Evolutionary conservation across 2,797 vertebrate species (phyloP).

Genomic region (Tauraco hartlaubi): DNA sequence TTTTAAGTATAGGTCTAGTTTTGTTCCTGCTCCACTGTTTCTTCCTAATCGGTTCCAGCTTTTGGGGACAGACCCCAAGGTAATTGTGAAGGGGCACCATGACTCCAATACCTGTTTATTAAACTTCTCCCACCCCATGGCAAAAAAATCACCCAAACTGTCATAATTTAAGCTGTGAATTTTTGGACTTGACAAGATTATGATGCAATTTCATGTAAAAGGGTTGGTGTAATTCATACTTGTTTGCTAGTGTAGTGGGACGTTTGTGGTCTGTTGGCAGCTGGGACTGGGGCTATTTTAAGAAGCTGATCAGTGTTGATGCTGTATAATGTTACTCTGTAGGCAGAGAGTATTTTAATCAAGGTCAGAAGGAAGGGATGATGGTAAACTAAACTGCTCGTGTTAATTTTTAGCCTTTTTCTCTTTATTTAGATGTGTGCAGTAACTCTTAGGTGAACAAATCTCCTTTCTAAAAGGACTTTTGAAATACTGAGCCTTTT

Average conservation of each 20-base stretch:
- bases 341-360: slow-evolving; percentile 23
- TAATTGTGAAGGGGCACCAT: neutral
- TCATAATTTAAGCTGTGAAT: neutral
- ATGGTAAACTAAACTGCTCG: neutral
- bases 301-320: neutral
- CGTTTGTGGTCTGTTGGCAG: neutral
- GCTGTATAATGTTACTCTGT: slow-evolving; percentile 31
- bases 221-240: neutral
- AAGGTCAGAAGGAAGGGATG: slow-evolving; percentile 29
- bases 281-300: slow-evolving; percentile 43
- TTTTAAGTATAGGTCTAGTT: neutral
- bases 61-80: neutral
- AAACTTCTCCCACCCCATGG: neutral
- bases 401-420: neutral
- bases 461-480: neutral
- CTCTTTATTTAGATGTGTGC: neutral
- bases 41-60: neutral
- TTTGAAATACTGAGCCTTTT: neutral
- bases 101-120: neutral
- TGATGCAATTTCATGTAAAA: neutral
- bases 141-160: neutral
- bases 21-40: neutral
- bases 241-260: neutral
- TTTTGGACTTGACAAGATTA: neutral
- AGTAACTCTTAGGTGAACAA: neutral